Evolutionary conservation across 2,888 invertebrate genomes (phyloP), one percentile per base, ranked within the genome.

Genomic region (Trissolcus japonicus): DNA sequence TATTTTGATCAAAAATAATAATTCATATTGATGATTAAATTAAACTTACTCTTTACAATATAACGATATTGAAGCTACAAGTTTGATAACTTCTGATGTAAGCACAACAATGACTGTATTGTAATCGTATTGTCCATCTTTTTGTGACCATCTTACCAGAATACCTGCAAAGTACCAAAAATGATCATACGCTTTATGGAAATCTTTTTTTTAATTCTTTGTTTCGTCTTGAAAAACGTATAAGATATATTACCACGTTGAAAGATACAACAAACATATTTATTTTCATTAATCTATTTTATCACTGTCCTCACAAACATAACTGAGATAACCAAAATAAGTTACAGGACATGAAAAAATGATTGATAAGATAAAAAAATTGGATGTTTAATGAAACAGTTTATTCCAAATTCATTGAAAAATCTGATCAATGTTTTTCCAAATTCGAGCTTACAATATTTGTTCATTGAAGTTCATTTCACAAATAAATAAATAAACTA

Each of bases 61-160:
- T 3, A 97, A 89, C 62, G 90, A 80, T 29, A 92, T 88, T 0
- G 96, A 96, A 29, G 94, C 91, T 0, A 95, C 80, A 62, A 98
- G 90, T 89, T 98, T 98, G 14, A 97, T 89, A 56, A 95, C 90
- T 91, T 98, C 98, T 6, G 97, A 96, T 74, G 97, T 88, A 77
- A 98, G 91, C 29, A 98, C 97, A 46, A 96, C 97, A 16, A 95
- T 94, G 1, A 95, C 93, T 35, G 95, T 95, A 85, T 96, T 96
- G 87, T 98, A 98, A 80, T 93, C 93, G 89, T 98, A 98, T 40
- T 95, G 95, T 87, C 94, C 93, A 59, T 93, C 91, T 80, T 93
- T 93, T 90, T 98, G 97, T 0, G 97, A 96, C 80, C 96, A 96
- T 56, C 96, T 97, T 14, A 98, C 95, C 84, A 98, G 92, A 80